Conservation (phyloP, 2,888 invertebrate species). For the Acleris literana region DNA sequence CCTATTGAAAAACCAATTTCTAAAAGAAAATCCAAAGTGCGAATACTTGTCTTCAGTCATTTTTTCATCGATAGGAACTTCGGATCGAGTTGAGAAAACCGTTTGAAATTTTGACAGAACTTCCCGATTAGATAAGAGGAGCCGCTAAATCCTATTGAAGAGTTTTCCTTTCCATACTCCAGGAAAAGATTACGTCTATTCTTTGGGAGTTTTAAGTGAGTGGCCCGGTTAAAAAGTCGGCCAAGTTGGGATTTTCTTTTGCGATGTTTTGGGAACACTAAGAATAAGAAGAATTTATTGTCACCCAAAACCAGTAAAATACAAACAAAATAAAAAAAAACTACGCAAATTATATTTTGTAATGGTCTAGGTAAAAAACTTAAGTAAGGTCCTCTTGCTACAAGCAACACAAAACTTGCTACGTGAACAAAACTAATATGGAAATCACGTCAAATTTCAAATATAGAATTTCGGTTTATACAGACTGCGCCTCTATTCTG, state of each 20-base stretch:
- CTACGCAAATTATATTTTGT: not conserved
- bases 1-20: too few relatives aligned
- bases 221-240: slow-evolving; percentile 16
- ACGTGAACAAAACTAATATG: too few relatives aligned
- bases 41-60: slow-evolving; percentile 41
- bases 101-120: slow-evolving; percentile 70
- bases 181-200: slow-evolving; percentile 63
- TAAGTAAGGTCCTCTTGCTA: too few relatives aligned
- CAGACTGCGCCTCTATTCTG: too few relatives aligned
- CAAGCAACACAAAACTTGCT: too few relatives aligned
- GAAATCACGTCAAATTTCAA: too few relatives aligned
- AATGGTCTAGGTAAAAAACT: too few relatives aligned
- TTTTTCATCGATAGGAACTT: slow-evolving; percentile 47
- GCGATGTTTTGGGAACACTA: not conserved
- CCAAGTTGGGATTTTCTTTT: slow-evolving; percentile 11
- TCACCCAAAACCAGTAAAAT: too few relatives aligned
- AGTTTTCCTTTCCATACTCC: slow-evolving; percentile 66
- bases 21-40: slow-evolving; percentile 40
- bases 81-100: slow-evolving; percentile 52
- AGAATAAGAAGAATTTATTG: too few relatives aligned
- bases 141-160: slow-evolving; percentile 72
- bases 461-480: too few relatives aligned
- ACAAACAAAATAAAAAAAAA: too few relatives aligned
- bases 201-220: slow-evolving; percentile 55
- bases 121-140: slow-evolving; percentile 71